These are phyloP conservation scores for Heliconius eleuchia DNA, from an alignment of 1,140 invertebrate genomes.

Conservation along the genomic window DNA sequence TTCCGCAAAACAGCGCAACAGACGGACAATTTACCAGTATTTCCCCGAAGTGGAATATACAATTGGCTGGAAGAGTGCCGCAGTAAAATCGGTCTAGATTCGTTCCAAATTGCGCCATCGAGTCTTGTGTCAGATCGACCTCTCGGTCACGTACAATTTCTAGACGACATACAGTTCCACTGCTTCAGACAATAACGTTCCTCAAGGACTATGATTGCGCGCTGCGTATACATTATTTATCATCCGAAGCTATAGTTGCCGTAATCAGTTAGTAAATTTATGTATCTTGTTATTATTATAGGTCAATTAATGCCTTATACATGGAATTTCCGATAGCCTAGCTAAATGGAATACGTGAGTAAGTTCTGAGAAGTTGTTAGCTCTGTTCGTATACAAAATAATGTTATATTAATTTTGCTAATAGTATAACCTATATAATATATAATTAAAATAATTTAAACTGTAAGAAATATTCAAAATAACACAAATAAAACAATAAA, in stretches of 20 bases:
- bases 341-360: not conserved
- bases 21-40: conserved; percentile 42
- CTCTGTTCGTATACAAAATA: not conserved
- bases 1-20: conserved; percentile 8
- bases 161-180: conserved; percentile 36
- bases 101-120: conserved; percentile 47
- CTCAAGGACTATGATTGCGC: conserved; percentile 31
- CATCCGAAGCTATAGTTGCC: not conserved
- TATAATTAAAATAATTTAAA: too few relatives aligned
- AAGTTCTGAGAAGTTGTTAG: not conserved
- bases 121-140: conserved; percentile 44
- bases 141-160: conserved; percentile 57
- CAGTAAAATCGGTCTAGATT: conserved; percentile 49
- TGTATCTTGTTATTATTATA: not conserved
- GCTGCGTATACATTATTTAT: conserved; percentile 30
- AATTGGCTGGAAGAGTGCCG: conserved; percentile 42
- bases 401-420: not conserved
- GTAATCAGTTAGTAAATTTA: not conserved
- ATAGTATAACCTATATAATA: not conserved
- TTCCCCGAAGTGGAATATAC: conserved; percentile 48
- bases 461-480: too few relatives aligned
- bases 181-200: conserved; percentile 20
- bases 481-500: too few relatives aligned
- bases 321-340: not conserved
- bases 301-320: not conserved